Evolutionary conservation across 2,797 vertebrate species (phyloP), one percentile per base, ranked within the genome.

Genomic region (Ficedula albicollis): DNA sequence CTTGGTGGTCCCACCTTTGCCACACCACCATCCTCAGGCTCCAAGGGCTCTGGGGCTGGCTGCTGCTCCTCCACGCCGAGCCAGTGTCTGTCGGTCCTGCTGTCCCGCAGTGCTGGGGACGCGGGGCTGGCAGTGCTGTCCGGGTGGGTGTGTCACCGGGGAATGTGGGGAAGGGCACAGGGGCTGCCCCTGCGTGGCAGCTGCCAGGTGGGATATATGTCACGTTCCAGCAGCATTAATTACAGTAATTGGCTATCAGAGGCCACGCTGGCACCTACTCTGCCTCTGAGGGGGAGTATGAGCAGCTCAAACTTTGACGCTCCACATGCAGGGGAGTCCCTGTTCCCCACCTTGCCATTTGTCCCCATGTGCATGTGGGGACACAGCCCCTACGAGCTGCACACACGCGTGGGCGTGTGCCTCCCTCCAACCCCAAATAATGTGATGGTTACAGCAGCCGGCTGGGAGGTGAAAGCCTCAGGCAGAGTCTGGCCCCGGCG

Each of bases 271-370:
- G 84, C 1, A 27, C 93, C 91, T 85, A 56, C 67, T 63, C 41
- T 89, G 49, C 34, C 87, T 92, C 84, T 1, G 0, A 67, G 73
- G 54, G 80, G 39, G 20, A 49, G 32, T 0, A 4, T 19, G 66
- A 85, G 62, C 8, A 3, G 44, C 83, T 63, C 26, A 4, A 36
- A 46, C 1, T 87, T 88, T 88, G 92, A 74, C 74, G 69, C 11
- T 59, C 36, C 0, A 0, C 0, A 2, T 0, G 0, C 0, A 1
- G 56, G 25, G 59, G 15, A 43, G 55, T 90, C 48, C 49, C 39
- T 20, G 55, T 79, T 52, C 66, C 58, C 81, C 55, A 73, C 56
- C 76, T 89, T 49, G 52, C n/a, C 36, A 13, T 93, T 87, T 86
- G 58, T 95, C 41, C 60, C 62, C 69, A 32, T 2, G 5, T 14